Base-by-base conservation (phyloP, 2,888 invertebrate species). In the Drosophila silvestris region DNA sequence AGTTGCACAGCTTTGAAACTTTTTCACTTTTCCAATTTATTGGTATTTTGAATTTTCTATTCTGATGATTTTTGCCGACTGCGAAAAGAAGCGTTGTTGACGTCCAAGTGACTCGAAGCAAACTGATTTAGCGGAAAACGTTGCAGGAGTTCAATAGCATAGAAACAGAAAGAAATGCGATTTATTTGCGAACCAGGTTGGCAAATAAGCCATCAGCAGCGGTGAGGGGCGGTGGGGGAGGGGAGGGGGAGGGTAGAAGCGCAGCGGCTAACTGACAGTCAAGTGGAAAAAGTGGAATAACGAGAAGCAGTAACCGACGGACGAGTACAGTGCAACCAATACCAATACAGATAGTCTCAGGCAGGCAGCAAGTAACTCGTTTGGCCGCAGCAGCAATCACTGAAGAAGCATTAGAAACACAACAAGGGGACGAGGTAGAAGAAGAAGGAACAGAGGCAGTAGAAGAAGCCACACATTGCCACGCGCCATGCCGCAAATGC, bases 141-240 rank as follows among this genome's bases (percentile, higher is more conserved):
- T 74, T 67, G 79, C 82, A 86, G 87, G 92, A 92, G 92, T 92
- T 92, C 92, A 91, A 92, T 92, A 92, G 92, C 92, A 91, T 91
- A 91, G 88, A 91, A 85, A 82, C 81, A 88, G 90, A 87, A 88
- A 89, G 88, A 89, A 88, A 91, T 91, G 87, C 88, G 83, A 87
- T 91, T 91, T 90, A 90, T 90, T 91, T 92, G 89, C 83, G 87
- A 92, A 91, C 88, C 91, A 91, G 91, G 91, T 91, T 91, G 92
- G 91, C 90, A 91, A 77, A 91, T 82, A 89, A 82, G 84, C 86
- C 63, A 75, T 56, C 70, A 80, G 53, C 62, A 57, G 56, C 16
- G 62, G 19, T 30, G 56, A 50, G 28, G 41, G 14, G 2, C 30
- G 22, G 6, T 22, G 44, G 22, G 41, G 30, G 5, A 9, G 39